A percentile compares a stretch with the other conserved stretches of the same genome.
phyloP scores from a whole-genome alignment of 2,113 vertebrate genomes.

The Phrynosoma blainvillii region DNA sequence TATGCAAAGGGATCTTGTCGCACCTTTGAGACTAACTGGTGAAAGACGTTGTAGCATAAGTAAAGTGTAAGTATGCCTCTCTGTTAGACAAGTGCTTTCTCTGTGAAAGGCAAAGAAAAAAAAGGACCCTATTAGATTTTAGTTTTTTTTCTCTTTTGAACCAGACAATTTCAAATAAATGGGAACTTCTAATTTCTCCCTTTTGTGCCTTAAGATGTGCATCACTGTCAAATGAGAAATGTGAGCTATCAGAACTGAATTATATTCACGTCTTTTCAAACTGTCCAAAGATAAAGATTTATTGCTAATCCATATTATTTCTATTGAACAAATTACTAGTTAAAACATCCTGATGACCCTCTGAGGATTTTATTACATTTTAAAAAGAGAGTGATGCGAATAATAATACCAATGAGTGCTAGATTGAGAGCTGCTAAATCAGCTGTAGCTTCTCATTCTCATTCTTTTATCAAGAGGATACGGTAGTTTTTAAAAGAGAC shows the following conservation, averaged over 20 bases:
- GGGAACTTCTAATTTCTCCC: not conserved
- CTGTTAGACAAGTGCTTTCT: not conserved
- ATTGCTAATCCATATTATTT: not conserved
- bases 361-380: not conserved
- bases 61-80: not conserved
- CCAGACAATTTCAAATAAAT: not conserved
- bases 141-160: not conserved
- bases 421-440: not conserved
- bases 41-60: no score
- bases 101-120: not conserved
- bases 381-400: not conserved
- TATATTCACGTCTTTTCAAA: not conserved
- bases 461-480: not conserved
- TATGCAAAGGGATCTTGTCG: no score
- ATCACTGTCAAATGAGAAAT: not conserved
- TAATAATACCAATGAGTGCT: no score
- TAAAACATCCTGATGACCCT: not conserved
- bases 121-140: no score
- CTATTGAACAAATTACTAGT: not conserved
- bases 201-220: not conserved
- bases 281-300: not conserved
- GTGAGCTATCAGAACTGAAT: not conserved
- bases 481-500: not conserved
- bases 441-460: not conserved
- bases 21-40: no score